Conservation (phyloP, 2,888 invertebrate genomes). For the Caenorhabditis doughertyi region DNA sequence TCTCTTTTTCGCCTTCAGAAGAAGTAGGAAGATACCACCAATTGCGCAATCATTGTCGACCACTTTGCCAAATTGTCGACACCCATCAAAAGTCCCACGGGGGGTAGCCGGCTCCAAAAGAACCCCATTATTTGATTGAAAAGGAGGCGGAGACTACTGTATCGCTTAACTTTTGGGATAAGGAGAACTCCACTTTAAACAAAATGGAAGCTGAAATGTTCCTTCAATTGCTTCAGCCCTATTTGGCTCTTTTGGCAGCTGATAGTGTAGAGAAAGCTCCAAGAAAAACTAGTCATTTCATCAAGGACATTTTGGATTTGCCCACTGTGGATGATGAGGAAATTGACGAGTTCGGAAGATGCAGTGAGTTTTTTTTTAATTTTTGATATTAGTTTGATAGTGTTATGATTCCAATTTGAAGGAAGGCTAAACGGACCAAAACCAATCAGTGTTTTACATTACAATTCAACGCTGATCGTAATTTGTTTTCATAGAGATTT, state of each 20-base stretch:
- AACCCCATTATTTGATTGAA: constrained; percentile 60
- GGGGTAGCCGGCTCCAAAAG: neutral
- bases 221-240: constrained; percentile 31
- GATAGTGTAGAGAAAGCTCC: constrained; percentile 89
- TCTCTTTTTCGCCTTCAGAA: neutral
- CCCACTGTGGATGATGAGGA: constrained; percentile 46
- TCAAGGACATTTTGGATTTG: constrained; percentile 91
- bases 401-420: too few species aligned
- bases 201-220: constrained; percentile 41
- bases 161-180: too few species aligned
- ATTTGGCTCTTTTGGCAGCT: constrained; percentile 2
- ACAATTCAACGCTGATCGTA: too few species aligned
- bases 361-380: constrained; percentile 35
- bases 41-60: constrained; percentile 63
- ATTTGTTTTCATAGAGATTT: too few species aligned
- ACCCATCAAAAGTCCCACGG: constrained; percentile 36
- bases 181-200: neutral
- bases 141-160: constrained; percentile 16
- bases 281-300: constrained; percentile 90
- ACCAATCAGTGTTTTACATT: too few species aligned
- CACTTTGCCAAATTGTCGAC: constrained; percentile 64
- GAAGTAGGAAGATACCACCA: constrained; percentile 46
- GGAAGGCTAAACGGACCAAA: too few species aligned
- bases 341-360: constrained; percentile 61
- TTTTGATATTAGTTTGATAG: neutral